Evolutionary conservation across 2,888 invertebrate genomes (phyloP).

Genomic region (Zygaena filipendulae): DNA sequence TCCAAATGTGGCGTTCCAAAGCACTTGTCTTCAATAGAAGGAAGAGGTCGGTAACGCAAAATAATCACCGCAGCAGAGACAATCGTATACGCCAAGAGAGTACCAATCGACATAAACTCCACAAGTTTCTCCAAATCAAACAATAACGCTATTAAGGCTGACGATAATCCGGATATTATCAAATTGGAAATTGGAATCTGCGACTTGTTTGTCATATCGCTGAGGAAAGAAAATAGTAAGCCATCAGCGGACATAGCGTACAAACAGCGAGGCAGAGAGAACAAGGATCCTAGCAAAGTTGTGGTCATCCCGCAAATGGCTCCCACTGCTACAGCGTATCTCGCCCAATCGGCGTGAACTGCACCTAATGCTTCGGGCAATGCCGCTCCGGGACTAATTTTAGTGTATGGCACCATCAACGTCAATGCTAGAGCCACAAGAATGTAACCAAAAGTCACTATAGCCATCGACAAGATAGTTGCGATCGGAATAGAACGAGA

Average conservation of each 20-base stretch:
- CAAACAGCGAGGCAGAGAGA: conserved; percentile 85
- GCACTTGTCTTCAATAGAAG: conserved; percentile 54
- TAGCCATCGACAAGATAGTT: conserved; percentile 81
- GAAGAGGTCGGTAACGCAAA: conserved; percentile 78
- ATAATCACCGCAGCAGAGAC: conserved; percentile 92
- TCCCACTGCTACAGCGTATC: conserved; percentile 84
- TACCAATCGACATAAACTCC: conserved; percentile 95
- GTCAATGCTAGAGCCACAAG: conserved; percentile 85
- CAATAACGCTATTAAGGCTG: conserved; percentile 82
- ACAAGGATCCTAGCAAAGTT: conserved; percentile 85
- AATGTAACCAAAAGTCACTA: conserved; percentile 84
- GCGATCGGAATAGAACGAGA: conserved; percentile 84
- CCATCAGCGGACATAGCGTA: conserved; percentile 94
- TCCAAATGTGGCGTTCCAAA: conserved; percentile 58
- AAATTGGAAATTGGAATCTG: conserved; percentile 84
- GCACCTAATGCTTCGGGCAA: conserved; percentile 83
- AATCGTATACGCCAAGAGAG: conserved; percentile 88
- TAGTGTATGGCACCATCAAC: conserved; percentile 80
- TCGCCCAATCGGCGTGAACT: conserved; percentile 83
- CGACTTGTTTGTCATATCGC: conserved; percentile 80
- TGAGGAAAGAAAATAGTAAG: conserved; percentile 82
- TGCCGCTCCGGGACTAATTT: conserved; percentile 80
- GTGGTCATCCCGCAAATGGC: conserved; percentile 95
- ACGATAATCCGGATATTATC: conserved; percentile 78
- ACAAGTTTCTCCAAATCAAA: conserved; percentile 91